Percentiles rank a stretch among this genome's conserved stretches.
phyloP scores from a whole-genome alignment of 2,113 vertebrate species.

The Oncorhynchus masou region DNA sequence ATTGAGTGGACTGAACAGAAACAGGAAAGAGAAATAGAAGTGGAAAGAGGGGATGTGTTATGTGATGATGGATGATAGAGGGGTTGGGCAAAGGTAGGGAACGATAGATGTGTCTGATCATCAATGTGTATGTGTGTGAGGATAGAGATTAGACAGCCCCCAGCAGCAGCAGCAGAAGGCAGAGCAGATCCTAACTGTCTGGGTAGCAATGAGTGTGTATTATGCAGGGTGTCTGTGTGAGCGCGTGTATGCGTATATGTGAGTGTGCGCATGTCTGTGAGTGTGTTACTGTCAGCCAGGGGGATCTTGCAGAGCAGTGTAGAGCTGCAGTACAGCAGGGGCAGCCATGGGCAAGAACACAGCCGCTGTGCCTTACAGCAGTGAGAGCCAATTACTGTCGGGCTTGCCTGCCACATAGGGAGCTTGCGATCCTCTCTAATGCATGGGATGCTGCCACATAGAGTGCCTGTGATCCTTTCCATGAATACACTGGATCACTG shows the following conservation, averaged over 20 bases:
- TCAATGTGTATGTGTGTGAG: neutral
- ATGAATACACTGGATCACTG: neutral
- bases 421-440: neutral
- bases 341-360: neutral
- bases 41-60: slow-evolving; percentile 32
- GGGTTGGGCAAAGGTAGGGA: slow-evolving; percentile 41
- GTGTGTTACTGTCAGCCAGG: neutral
- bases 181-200: neutral
- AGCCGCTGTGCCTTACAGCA: neutral
- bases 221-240: neutral
- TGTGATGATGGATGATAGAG: neutral
- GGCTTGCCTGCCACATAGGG: neutral
- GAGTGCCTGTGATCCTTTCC: too few species aligned
- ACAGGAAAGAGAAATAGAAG: slow-evolving; percentile 27
- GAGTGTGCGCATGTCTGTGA: neutral
- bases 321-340: neutral
- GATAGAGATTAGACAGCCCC: neutral
- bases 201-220: neutral
- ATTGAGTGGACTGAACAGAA: slow-evolving; percentile 52
- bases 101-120: slow-evolving; percentile 10
- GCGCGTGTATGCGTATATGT: neutral
- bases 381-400: neutral
- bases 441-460: neutral
- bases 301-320: neutral
- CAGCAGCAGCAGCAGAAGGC: neutral